These are phyloP conservation scores for Drosophila suzukii DNA, from an alignment of 1,140 invertebrate genomes.

Conservation along the genomic window DNA sequence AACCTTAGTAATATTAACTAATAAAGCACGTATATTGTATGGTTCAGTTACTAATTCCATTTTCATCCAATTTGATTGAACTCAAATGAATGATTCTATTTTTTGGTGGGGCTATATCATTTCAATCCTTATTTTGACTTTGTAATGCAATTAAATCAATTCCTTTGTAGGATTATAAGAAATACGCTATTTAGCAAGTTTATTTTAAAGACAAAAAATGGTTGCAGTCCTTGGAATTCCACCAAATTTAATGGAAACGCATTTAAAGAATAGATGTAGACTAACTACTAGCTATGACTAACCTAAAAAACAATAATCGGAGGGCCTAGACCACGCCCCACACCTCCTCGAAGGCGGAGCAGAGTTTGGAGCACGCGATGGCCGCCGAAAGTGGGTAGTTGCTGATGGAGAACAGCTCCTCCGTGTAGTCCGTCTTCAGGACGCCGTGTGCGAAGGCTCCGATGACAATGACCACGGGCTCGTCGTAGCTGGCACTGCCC, in stretches of 20 bases:
- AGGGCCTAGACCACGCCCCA: conserved; percentile 91
- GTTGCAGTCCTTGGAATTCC: neutral
- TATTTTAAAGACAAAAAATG: too few species aligned
- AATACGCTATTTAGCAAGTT: too few species aligned
- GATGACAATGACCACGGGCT: conserved; percentile 95
- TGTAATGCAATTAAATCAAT: too few species aligned
- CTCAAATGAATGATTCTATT: too few species aligned
- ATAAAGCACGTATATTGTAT: too few species aligned
- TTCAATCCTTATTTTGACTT: too few species aligned
- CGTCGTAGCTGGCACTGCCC: conserved; percentile 85
- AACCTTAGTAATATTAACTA: too few species aligned
- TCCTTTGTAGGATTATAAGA: too few species aligned
- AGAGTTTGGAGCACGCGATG: conserved; percentile 98
- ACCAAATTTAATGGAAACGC: neutral
- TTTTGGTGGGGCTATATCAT: too few species aligned
- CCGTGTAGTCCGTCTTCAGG: conserved; percentile 95
- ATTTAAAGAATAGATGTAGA: neutral
- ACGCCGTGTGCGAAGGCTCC: conserved; percentile 99
- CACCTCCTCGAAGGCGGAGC: conserved; percentile 97
- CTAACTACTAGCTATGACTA: conserved; percentile 26
- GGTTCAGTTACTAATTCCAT: too few species aligned
- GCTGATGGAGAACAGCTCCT: conserved; percentile 96
- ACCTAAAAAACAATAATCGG: neutral
- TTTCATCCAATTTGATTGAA: too few species aligned
- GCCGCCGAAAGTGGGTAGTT: conserved; percentile 98